Evolutionary conservation across 2,113 vertebrate species (phyloP).

Genomic region (Sander vitreus): DNA sequence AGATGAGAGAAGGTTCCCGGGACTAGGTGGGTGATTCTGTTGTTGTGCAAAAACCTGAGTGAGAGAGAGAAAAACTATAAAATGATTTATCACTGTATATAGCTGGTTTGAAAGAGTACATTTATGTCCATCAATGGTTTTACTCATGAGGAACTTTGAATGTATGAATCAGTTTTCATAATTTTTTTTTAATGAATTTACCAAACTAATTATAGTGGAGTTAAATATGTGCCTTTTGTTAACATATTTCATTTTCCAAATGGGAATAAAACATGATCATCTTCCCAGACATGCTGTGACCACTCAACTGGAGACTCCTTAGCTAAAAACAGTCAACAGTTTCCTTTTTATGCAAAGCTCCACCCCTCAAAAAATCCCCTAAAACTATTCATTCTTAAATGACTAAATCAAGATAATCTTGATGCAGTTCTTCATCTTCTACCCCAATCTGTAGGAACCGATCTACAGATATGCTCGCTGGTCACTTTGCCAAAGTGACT

Average conservation of each 20-base stretch:
- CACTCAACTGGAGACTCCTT: not conserved
- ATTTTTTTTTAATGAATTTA: not conserved
- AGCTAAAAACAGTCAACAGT: conserved; percentile 2
- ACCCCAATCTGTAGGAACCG: not conserved
- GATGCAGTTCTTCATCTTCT: not conserved
- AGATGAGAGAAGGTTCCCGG: conserved; percentile 95
- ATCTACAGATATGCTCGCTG: not conserved
- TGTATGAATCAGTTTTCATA: not conserved
- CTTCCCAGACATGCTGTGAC: conserved; percentile 25
- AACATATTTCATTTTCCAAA: conserved; percentile 18
- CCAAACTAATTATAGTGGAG: not conserved
- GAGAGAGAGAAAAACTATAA: conserved; percentile 16
- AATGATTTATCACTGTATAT: not conserved
- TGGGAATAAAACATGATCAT: conserved; percentile 32
- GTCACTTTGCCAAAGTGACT: not conserved
- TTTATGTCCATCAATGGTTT: not conserved
- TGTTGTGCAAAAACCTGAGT: conserved; percentile 97
- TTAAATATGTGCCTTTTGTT: not conserved
- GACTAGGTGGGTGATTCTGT: conserved; percentile 94
- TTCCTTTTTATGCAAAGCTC: conserved; percentile 1
- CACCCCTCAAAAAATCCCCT: not conserved
- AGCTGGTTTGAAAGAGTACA: not conserved
- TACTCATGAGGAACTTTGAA: not conserved
- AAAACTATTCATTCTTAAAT: not conserved
- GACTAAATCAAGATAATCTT: not conserved